These are phyloP conservation scores for Spisula solida DNA, from an alignment of 2,888 invertebrate genomes.

Conservation along the genomic window DNA sequence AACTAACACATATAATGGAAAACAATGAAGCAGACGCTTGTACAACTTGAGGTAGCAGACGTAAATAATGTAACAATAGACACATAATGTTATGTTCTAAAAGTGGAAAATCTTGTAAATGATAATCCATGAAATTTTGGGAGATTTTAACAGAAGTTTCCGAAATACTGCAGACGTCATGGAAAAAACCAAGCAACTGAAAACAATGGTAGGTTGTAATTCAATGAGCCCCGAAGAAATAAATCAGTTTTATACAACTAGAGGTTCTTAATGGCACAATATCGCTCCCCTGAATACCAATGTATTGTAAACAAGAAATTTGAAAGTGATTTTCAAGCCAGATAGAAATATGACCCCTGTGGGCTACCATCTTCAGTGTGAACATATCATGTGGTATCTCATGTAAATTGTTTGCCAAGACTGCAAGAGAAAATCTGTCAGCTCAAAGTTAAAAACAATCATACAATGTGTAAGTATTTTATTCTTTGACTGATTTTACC, in stretches of 20 bases:
- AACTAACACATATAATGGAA: conserved; percentile 15
- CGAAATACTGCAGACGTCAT: neutral
- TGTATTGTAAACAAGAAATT: no score
- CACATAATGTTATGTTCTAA: neutral
- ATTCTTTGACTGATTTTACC: no score
- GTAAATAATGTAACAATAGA: neutral
- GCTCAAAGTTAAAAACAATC: no score
- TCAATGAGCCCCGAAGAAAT: neutral
- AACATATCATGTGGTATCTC: no score
- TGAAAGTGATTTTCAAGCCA: no score
- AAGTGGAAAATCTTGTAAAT: conserved; percentile 17
- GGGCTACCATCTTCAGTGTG: no score
- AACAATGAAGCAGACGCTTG: neutral
- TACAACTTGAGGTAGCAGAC: neutral
- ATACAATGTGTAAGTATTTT: no score
- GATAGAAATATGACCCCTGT: no score
- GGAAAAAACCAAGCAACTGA: neutral
- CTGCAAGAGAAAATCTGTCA: no score
- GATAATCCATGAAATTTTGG: neutral
- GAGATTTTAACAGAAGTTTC: neutral
- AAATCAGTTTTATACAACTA: neutral
- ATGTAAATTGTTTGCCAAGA: no score
- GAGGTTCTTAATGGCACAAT: no score
- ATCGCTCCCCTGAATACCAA: no score
- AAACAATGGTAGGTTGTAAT: neutral